These are phyloP conservation scores for Mohoua ochrocephala DNA, from an alignment of 2,113 vertebrate genomes.

Conservation along the genomic window DNA sequence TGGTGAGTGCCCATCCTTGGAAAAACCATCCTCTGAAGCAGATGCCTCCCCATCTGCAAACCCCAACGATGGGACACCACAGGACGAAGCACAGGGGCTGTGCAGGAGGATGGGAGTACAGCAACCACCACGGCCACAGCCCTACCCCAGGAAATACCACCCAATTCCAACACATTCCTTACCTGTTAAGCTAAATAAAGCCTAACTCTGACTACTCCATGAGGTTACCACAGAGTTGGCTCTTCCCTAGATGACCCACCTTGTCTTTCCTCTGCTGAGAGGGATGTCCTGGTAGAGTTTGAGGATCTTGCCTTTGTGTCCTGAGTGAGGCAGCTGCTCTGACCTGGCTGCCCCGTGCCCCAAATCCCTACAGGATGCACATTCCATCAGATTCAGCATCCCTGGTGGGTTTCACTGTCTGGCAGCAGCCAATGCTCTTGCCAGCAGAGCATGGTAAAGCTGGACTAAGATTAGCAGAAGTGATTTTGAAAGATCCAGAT, in stretches of 20 bases:
- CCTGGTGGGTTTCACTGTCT: background rate
- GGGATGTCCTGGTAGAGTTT: background rate
- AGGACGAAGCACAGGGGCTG: background rate
- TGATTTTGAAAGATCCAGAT: background rate
- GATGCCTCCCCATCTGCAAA: background rate
- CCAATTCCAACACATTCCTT: background rate
- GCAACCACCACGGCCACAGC: background rate
- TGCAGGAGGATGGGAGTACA: background rate
- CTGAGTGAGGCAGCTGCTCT: background rate
- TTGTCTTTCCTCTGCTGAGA: background rate
- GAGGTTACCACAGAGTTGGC: background rate
- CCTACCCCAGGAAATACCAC: background rate
- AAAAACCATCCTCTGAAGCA: background rate
- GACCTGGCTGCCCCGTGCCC: background rate
- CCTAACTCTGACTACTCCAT: background rate
- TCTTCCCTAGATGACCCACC: background rate
- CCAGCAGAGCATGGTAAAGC: background rate
- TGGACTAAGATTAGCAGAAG: background rate
- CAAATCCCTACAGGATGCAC: background rate
- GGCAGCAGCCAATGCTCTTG: background rate
- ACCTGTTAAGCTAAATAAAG: background rate
- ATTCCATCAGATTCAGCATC: background rate
- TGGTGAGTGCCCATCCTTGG: background rate
- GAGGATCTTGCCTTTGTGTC: background rate
- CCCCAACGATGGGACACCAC: background rate